phyloP scores from a whole-genome alignment of 2,113 vertebrate genomes.

The Lycaon pictus region DNA sequence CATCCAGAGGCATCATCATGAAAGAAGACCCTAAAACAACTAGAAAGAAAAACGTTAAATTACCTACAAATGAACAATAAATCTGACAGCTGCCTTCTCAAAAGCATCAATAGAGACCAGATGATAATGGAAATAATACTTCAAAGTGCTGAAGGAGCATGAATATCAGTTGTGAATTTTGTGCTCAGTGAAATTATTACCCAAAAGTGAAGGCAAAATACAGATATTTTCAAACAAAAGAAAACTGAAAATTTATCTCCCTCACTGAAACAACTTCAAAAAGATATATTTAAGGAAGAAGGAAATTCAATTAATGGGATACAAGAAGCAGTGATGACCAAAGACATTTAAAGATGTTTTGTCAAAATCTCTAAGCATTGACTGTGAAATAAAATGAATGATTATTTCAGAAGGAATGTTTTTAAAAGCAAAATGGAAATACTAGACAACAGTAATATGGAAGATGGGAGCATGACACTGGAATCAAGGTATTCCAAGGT shows the following conservation, averaged over 20 bases:
- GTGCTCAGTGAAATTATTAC: background rate
- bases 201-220: conserved; percentile 41
- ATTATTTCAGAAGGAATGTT: background rate
- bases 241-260: background rate
- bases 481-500: background rate
- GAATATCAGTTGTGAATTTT: background rate
- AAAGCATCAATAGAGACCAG: background rate
- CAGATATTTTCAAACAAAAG: background rate
- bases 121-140: background rate
- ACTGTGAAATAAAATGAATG: background rate
- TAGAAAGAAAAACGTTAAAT: background rate
- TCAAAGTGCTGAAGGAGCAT: background rate
- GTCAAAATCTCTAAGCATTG: background rate
- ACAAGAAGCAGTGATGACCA: background rate
- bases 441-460: background rate
- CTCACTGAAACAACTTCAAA: background rate
- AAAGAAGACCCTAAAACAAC: background rate
- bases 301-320: background rate
- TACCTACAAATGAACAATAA: background rate
- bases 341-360: background rate
- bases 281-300: background rate
- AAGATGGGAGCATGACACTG: background rate
- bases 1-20: background rate
- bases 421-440: background rate
- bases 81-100: background rate